These are phyloP conservation scores for Semaprochilodus insignis DNA, from an alignment of 2,797 vertebrate genomes.

Conservation along the genomic window DNA sequence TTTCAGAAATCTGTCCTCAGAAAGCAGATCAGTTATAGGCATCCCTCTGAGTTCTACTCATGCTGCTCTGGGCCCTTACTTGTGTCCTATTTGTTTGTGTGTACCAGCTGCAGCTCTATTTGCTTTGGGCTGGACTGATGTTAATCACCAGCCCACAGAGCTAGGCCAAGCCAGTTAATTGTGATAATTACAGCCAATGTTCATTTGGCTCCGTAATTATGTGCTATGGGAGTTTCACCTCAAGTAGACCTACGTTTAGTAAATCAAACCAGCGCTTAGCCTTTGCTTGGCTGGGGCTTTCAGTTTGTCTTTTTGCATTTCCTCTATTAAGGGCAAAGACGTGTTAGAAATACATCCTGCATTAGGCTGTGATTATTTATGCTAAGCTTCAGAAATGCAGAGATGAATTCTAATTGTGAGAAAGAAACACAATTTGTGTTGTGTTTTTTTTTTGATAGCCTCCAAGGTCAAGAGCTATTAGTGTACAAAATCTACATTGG, in stretches of 20 bases:
- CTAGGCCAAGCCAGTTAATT: conserved; percentile 58
- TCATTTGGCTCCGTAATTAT: conserved; percentile 52
- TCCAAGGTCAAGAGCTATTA: neutral
- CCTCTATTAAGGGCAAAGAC: neutral
- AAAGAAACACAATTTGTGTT: neutral
- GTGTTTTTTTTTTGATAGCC: neutral
- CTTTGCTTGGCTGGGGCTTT: conserved; percentile 5
- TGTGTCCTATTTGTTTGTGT: conserved; percentile 49
- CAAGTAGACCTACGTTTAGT: conserved; percentile 49
- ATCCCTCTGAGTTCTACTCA: neutral
- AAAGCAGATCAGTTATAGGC: neutral
- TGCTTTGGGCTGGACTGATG: conserved; percentile 41
- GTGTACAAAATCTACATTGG: neutral
- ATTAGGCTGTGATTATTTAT: neutral
- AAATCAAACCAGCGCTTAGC: conserved; percentile 46
- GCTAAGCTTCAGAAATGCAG: neutral
- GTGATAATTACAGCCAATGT: conserved; percentile 58
- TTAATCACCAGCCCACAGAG: conserved; percentile 54
- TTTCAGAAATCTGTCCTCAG: neutral
- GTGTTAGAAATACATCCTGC: neutral
- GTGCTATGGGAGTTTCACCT: conserved; percentile 44
- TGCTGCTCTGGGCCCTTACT: conserved; percentile 4
- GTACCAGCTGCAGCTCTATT: conserved; percentile 49
- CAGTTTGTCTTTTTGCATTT: neutral
- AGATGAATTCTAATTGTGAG: neutral